Base-by-base conservation (phyloP, 1,140 invertebrate genomes). In the Zaprionus ornatus region DNA sequence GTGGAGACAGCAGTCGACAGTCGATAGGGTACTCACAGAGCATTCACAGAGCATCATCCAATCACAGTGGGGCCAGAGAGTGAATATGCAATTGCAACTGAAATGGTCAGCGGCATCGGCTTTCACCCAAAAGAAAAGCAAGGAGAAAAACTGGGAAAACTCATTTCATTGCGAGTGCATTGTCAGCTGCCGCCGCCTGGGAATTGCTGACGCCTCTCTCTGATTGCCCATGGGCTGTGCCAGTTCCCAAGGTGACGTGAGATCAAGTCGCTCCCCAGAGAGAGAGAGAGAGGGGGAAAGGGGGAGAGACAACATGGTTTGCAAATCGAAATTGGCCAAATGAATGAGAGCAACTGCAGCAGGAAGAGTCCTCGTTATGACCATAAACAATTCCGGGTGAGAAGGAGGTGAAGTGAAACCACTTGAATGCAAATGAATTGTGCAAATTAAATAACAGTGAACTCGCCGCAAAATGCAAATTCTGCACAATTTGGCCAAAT, bases 221-320 rank as follows among this genome's bases (percentile, higher is more conserved):
- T 61, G 68, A 76, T 71, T 76, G 68, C 61, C 68, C 71, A 45
- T 76, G 67, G 19, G 19, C 19, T 70, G 74, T 76, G 74, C 60
- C 67, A 76, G 74, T 65, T 76, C 74, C 74, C 74, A 65, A 76
- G 73, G 55, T 60, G 42, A 61, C 23, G 55, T 63, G 45, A 29
- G 54, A 37, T 55, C 48, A 50, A 17, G 42, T 19, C 25, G 35
- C 64, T 45, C 19, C 55, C 27, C 27, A 15, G 15, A 17, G 15
- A 17, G 40, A n/a, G n/a, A 42, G 6, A 42, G 4, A n/a, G 6
- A 42, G 15, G 3, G 40, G 27, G 27, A 27, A 6, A 27, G 27
- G 27, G 27, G 3, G 40, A 42, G 40, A 17, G 40, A 9, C 37
- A 37, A 40, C 37, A 40, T 40, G 37, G 15, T 40, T 15, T n/a